Evolutionary conservation across 2,113 vertebrate genomes (phyloP).

Genomic region (Nibea coibor): DNA sequence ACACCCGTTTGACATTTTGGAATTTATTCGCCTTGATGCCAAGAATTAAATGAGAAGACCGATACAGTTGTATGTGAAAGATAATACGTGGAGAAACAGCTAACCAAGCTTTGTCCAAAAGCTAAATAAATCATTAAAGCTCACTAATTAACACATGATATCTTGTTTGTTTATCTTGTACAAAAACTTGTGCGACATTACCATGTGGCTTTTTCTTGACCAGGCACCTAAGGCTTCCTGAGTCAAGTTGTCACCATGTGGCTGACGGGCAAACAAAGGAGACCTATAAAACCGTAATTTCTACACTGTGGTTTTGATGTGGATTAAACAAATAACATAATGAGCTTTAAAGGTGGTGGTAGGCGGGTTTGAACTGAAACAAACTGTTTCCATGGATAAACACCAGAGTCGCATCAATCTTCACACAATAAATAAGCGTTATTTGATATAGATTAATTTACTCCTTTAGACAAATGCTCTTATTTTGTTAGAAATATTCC

Average conservation of each 20-base stretch:
- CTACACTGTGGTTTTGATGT: too few relatives aligned
- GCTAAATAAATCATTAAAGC: neutral
- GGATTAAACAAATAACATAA: too few relatives aligned
- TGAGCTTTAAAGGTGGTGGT: neutral
- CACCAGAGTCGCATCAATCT: neutral
- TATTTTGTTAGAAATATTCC: slow-evolving; percentile 34
- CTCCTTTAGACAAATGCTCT: neutral
- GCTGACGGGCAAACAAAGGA: neutral
- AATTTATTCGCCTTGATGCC: neutral
- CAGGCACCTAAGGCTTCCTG: neutral
- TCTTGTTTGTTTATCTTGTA: neutral
- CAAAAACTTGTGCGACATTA: too few relatives aligned
- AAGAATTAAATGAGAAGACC: slow-evolving; percentile 7
- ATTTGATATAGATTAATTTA: neutral
- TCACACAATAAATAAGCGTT: neutral
- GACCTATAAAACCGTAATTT: too few relatives aligned
- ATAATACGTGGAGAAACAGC: too few relatives aligned
- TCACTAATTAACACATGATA: neutral
- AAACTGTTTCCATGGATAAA: neutral
- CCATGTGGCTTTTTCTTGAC: neutral
- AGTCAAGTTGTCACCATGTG: neutral
- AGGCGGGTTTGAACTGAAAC: neutral
- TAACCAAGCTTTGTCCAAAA: neutral
- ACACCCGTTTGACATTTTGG: slow-evolving; percentile 21
- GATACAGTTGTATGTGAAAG: neutral